These are phyloP conservation scores for Somateria mollissima DNA, from an alignment of 2,797 vertebrate genomes.

Conservation along the genomic window DNA sequence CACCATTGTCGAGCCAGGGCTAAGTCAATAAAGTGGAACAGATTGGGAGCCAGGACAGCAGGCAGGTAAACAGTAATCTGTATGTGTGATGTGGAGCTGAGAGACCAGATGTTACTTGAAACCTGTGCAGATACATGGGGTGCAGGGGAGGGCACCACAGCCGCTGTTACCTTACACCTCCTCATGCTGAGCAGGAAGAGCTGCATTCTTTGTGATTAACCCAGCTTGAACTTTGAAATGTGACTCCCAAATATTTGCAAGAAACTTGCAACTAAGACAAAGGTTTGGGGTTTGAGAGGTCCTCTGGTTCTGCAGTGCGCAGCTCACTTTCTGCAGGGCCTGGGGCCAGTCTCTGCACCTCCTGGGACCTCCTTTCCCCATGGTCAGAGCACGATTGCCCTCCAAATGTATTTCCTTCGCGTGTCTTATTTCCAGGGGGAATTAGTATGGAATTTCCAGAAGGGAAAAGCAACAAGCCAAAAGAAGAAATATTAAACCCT, in stretches of 20 bases:
- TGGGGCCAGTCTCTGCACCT: background rate
- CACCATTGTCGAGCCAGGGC: background rate
- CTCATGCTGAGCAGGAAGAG: conserved; percentile 31
- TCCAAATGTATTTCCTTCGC: background rate
- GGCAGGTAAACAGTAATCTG: conserved; percentile 45
- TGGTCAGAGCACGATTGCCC: background rate
- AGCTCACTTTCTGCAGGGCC: background rate
- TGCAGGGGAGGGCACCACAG: background rate
- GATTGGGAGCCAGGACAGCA: background rate
- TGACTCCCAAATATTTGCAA: conserved; percentile 44
- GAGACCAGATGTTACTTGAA: conserved; percentile 43
- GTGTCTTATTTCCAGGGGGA: background rate
- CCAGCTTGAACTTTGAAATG: conserved; percentile 51
- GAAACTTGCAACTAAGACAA: conserved; percentile 7
- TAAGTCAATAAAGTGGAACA: conserved; percentile 13
- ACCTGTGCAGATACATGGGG: background rate
- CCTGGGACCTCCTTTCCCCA: background rate
- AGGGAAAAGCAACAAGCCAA: background rate
- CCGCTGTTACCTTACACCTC: background rate
- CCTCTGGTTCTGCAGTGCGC: background rate
- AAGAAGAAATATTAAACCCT: background rate
- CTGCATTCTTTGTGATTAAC: conserved; percentile 64
- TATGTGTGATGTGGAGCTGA: background rate
- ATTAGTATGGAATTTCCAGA: background rate
- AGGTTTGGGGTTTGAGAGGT: background rate